These are phyloP conservation scores for Murina feae DNA, from an alignment of 2,113 vertebrate species.

Conservation along the genomic window DNA sequence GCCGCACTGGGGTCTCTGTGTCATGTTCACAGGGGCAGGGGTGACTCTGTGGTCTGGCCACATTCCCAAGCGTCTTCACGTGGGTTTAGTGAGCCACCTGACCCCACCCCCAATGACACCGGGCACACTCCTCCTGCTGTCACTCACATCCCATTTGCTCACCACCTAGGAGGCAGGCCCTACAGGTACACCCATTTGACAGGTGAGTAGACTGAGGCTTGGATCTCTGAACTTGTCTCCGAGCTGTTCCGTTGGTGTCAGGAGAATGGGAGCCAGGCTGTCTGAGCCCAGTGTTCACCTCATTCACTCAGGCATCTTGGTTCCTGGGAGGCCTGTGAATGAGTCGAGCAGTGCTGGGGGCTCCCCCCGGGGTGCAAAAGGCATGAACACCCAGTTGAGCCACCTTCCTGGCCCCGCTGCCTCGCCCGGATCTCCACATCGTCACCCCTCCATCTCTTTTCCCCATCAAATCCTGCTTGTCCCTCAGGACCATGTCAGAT, in stretches of 20 bases:
- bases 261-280: neutral
- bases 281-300: neutral
- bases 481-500: neutral
- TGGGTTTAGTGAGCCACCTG: neutral
- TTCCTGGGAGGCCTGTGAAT: neutral
- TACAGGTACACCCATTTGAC: rapidly evolving
- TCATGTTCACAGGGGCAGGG: neutral
- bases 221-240: neutral
- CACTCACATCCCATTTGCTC: neutral
- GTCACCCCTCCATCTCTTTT: neutral
- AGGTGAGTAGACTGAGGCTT: neutral
- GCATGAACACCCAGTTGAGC: too few relatives aligned
- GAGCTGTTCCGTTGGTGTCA: rapidly evolving
- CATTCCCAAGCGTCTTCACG: rapidly evolving
- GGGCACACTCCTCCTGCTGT: too few relatives aligned
- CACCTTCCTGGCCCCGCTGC: neutral
- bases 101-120: rapidly evolving
- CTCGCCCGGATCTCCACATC: rapidly evolving
- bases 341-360: neutral
- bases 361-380: neutral
- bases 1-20: neutral
- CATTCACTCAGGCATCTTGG: too few relatives aligned
- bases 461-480: neutral
- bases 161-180: neutral
- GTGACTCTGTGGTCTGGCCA: neutral